These are phyloP conservation scores for Yponomeuta sedellus DNA, from an alignment of 2,888 invertebrate genomes.

Conservation along the genomic window DNA sequence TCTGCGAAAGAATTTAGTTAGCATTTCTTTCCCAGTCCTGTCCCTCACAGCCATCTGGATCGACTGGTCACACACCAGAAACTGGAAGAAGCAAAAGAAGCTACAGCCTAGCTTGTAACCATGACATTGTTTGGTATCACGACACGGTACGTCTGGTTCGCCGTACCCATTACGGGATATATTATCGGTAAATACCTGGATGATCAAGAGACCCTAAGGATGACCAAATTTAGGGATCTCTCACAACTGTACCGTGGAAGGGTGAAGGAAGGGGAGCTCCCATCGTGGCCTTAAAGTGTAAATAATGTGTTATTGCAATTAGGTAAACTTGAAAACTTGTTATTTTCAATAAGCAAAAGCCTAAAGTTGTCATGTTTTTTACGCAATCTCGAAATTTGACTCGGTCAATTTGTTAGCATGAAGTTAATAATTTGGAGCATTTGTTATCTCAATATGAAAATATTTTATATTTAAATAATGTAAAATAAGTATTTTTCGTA, in stretches of 20 bases:
- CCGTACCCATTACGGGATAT: constrained; percentile 76
- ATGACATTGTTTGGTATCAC: constrained; percentile 78
- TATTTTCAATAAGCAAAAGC: too few relatives aligned
- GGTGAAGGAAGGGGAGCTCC: constrained; percentile 79
- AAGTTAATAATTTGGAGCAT: too few relatives aligned
- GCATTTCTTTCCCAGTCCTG: constrained; percentile 81
- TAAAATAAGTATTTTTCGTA: background rate
- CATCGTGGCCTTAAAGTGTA: constrained; percentile 81
- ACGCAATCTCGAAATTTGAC: too few relatives aligned
- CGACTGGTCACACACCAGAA: constrained; percentile 83
- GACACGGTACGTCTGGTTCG: constrained; percentile 62
- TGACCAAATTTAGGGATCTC: constrained; percentile 85
- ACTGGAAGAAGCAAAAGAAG: constrained; percentile 78
- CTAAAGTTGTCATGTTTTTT: too few relatives aligned
- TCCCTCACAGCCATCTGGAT: constrained; percentile 78
- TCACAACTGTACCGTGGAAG: constrained; percentile 84
- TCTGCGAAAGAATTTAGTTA: constrained; percentile 79
- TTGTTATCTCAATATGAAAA: too few relatives aligned
- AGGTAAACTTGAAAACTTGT: background rate
- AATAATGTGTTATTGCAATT: background rate
- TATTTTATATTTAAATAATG: background rate
- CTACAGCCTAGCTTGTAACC: background rate
- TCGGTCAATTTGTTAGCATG: too few relatives aligned
- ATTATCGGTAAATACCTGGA: constrained; percentile 81
- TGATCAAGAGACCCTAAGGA: constrained; percentile 81